Evolutionary conservation across 2,113 vertebrate genomes (phyloP).

Genomic region (Pandion haliaetus): DNA sequence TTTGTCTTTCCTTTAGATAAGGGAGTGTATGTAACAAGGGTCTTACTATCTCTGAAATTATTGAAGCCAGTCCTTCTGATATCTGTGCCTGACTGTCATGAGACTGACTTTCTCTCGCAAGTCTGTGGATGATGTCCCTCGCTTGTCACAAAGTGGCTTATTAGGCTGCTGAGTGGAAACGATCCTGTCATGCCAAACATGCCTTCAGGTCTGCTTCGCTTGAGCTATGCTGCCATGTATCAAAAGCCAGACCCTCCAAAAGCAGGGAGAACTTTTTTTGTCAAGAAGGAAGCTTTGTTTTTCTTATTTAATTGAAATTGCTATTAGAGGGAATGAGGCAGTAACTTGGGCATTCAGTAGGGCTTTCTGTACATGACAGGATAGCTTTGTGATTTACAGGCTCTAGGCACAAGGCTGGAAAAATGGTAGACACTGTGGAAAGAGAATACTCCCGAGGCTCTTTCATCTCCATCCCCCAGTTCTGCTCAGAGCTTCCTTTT

Average conservation of each 20-base stretch:
- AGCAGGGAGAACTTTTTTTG: not conserved
- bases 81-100: not conserved
- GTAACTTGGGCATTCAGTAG: not conserved
- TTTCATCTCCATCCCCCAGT: slow-evolving; percentile 11
- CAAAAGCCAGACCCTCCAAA: not conserved
- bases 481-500: not conserved
- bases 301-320: slow-evolving; percentile 1
- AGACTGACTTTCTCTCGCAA: not conserved
- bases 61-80: not conserved
- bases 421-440: not conserved
- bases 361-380: not conserved
- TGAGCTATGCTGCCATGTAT: not conserved
- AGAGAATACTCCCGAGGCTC: slow-evolving; percentile 19
- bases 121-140: not conserved
- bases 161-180: not conserved
- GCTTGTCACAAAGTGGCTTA: not conserved
- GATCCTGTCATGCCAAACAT: not conserved
- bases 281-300: slow-evolving; percentile 10
- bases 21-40: not conserved
- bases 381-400: slow-evolving; percentile 27
- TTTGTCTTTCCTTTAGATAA: not conserved
- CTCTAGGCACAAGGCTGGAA: slow-evolving; percentile 4
- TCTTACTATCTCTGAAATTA: not conserved
- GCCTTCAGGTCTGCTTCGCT: not conserved
- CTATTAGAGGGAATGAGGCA: not conserved